Conservation (phyloP, 1,140 invertebrate species). For the Holcopasites calliopsidis region DNA sequence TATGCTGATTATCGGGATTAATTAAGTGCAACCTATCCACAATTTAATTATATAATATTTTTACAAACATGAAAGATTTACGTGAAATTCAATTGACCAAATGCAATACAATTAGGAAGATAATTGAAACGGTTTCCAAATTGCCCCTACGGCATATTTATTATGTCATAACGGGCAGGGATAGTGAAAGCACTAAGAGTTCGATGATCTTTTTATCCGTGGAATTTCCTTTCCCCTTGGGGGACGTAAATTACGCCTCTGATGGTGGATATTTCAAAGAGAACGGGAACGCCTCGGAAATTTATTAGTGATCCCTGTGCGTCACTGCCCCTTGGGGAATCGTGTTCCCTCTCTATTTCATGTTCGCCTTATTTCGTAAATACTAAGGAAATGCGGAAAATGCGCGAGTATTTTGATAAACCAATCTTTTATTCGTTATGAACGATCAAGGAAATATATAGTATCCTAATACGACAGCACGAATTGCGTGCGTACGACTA, state of each 20-base stretch:
- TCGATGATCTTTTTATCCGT: neutral
- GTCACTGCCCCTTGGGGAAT: neutral
- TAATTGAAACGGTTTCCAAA: too few species aligned
- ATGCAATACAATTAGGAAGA: too few species aligned
- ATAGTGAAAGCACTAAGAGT: neutral
- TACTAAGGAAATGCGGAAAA: too few species aligned
- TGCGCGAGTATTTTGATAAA: too few species aligned
- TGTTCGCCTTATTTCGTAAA: too few species aligned
- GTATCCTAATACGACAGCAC: too few species aligned
- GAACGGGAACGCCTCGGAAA: neutral
- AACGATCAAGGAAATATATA: too few species aligned
- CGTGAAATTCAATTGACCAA: too few species aligned
- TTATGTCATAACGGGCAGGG: neutral
- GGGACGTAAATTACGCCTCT: slow-evolving; percentile 32
- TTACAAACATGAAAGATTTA: too few species aligned
- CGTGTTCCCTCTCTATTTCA: neutral
- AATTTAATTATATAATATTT: too few species aligned
- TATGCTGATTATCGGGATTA: too few species aligned
- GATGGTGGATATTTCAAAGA: neutral
- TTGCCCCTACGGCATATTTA: neutral
- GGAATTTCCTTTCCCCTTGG: slow-evolving; percentile 7
- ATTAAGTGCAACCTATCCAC: too few species aligned
- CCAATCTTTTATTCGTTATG: neutral
- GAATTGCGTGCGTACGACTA: neutral
- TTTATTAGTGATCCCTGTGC: neutral